These are phyloP conservation scores for Orestias chungarensis DNA, from an alignment of 2,797 vertebrate genomes.

Conservation along the genomic window DNA sequence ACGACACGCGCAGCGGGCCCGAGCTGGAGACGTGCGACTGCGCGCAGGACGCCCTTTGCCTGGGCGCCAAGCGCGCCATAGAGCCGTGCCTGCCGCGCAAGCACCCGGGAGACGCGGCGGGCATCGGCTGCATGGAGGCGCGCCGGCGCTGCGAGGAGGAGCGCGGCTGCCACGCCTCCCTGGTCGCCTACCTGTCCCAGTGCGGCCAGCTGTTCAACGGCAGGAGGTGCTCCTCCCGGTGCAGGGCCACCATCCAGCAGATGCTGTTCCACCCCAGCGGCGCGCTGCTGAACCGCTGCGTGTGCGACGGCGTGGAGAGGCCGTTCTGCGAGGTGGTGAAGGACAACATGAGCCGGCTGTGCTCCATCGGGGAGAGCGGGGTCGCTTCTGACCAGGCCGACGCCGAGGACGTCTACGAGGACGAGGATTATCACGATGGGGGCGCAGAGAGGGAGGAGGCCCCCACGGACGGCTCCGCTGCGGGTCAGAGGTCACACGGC, in stretches of 20 bases:
- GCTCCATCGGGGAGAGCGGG: conserved; percentile 72
- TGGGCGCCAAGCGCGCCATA: conserved; percentile 74
- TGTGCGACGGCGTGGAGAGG: conserved; percentile 84
- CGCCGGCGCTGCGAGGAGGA: conserved; percentile 81
- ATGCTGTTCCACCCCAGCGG: conserved; percentile 81
- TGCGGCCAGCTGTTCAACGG: conserved; percentile 88
- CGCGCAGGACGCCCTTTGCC: conserved; percentile 74
- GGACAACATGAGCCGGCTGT: conserved; percentile 84
- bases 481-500: conserved; percentile 27
- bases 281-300: conserved; percentile 78
- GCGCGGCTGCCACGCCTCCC: conserved; percentile 72
- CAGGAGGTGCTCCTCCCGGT: conserved; percentile 78
- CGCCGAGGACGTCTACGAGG: conserved; percentile 74
- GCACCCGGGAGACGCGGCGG: conserved; percentile 69
- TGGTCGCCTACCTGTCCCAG: conserved; percentile 79
- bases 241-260: conserved; percentile 80
- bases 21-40: conserved; percentile 83
- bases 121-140: conserved; percentile 83
- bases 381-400: conserved; percentile 66
- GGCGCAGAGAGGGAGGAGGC: conserved; percentile 60
- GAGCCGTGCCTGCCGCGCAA: conserved; percentile 82
- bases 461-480: conserved; percentile 42
- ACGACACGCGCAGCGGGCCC: conserved; percentile 78
- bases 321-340: conserved; percentile 86
- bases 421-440: conserved; percentile 77